A percentile compares a stretch with the other conserved stretches of the same genome.
These are phyloP conservation scores for Ornithorhynchus anatinus DNA, from an alignment of 2,113 vertebrate species.

Conservation along the genomic window DNA sequence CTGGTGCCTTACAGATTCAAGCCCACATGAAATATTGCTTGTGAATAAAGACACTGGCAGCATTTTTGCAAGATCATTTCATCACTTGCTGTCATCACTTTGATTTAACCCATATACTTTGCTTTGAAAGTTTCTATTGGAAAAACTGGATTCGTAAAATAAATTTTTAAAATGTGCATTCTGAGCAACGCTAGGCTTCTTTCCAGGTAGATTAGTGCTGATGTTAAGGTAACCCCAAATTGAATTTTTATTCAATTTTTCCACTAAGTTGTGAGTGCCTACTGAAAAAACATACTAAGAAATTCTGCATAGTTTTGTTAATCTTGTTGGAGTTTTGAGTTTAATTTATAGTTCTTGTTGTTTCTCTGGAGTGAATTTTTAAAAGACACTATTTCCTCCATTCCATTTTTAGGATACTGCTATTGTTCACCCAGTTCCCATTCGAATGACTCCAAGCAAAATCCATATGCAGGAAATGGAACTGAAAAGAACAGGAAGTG, in stretches of 20 bases:
- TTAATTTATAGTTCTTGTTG: neutral
- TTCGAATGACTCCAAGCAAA: constrained; percentile 99
- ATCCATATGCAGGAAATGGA: constrained; percentile 99
- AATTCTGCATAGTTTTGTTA: neutral
- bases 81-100: neutral
- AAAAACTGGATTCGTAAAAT: too few relatives aligned
- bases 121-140: constrained; percentile 1
- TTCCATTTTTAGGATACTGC: constrained; percentile 86
- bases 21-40: neutral
- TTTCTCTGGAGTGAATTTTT: too few relatives aligned
- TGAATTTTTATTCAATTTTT: constrained; percentile 6
- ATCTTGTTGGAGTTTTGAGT: neutral
- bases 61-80: constrained; percentile 5
- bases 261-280: too few relatives aligned
- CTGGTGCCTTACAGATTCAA: too few relatives aligned
- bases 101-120: neutral
- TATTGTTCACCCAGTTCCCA: constrained; percentile 97
- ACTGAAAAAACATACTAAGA: neutral
- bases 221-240: neutral
- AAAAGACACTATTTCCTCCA: constrained; percentile 7
- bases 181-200: neutral
- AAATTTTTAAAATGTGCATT: too few relatives aligned
- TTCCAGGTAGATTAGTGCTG: neutral
- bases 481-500: constrained; percentile 93
- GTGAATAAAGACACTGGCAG: neutral